These are phyloP conservation scores for Lucilia cuprina DNA, from an alignment of 1,140 invertebrate species.

Conservation along the genomic window DNA sequence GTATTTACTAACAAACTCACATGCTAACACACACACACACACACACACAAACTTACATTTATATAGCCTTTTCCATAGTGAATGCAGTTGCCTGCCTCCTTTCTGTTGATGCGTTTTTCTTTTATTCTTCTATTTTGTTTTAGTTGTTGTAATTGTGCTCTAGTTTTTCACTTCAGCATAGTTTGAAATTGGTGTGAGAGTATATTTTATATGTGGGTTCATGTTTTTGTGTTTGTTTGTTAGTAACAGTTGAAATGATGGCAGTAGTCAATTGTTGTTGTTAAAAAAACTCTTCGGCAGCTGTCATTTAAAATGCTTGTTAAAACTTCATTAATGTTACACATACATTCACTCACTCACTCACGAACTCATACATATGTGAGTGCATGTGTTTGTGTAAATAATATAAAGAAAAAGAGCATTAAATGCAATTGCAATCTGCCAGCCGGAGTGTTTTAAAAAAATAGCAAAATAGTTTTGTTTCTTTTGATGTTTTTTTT, in stretches of 20 bases:
- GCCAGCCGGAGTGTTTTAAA: background rate
- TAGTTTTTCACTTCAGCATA: too few species aligned
- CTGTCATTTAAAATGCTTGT: constrained; percentile 35
- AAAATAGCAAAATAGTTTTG: background rate
- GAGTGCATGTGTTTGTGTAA: background rate
- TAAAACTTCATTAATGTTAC: constrained; percentile 35
- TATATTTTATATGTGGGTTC: background rate
- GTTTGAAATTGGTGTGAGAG: too few species aligned
- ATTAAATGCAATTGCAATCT: background rate
- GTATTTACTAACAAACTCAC: background rate
- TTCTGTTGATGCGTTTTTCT: too few species aligned
- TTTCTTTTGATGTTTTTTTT: background rate
- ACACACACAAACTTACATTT: too few species aligned
- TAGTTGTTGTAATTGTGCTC: too few species aligned
- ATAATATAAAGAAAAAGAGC: background rate
- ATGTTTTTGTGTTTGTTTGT: background rate
- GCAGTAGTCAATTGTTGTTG: too few species aligned
- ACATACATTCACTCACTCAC: background rate
- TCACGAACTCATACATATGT: background rate
- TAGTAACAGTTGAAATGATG: background rate
- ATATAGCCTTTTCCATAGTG: too few species aligned
- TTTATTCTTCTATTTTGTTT: too few species aligned
- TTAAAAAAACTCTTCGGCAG: constrained; percentile 8
- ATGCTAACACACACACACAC: background rate
- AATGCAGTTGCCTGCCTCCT: too few species aligned